Evolutionary conservation across 1,140 invertebrate species (phyloP), one percentile per base, ranked within the genome.

Genomic region (Chironomus tepperi): DNA sequence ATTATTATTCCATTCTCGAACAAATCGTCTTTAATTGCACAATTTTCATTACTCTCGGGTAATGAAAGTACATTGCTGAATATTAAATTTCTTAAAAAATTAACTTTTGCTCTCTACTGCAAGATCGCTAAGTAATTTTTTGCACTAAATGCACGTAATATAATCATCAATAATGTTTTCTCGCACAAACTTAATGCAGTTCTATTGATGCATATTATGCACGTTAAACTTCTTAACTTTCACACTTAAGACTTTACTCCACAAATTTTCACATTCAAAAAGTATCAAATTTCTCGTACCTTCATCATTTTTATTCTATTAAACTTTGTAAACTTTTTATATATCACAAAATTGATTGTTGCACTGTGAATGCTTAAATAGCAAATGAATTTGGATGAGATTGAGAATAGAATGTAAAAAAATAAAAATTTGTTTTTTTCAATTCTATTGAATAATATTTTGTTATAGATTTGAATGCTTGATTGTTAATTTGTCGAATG

Each of bases 401-500:
- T 34, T 34, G 24, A 34, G 24, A 34, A 34, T 34, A 34, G 24
- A 34, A 34, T 34, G 24, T 34, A 34, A 34, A n/a, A n/a, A n/a
- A 34, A 2, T 34, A 2, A 34, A 34, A 34, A 34, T 34, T 34
- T 34, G 24, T 34, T 34, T 34, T 34, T 34, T 34, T 34, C 10
- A 12, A 21, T 70, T 70, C 65, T 70, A 18, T 70, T n/a, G 5
- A 10, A 3, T 6, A 21, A 70, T 2, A 2, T 8, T 18, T 70
- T 70, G 18, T 21, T 70, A 18, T 21, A 70, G 65, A 70, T 70
- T 70, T 70, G 65, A 19, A 70, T 70, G 18, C 19, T 70, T 70
- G 65, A 70, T 70, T 70, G 65, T 70, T 70, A 70, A 70, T 70
- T 57, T 70, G 65, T 70, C 18, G 65, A 70, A 70, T 70, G 65